These are phyloP conservation scores for Zaprionus bogoriensis DNA, from an alignment of 2,888 invertebrate species.

Conservation along the genomic window DNA sequence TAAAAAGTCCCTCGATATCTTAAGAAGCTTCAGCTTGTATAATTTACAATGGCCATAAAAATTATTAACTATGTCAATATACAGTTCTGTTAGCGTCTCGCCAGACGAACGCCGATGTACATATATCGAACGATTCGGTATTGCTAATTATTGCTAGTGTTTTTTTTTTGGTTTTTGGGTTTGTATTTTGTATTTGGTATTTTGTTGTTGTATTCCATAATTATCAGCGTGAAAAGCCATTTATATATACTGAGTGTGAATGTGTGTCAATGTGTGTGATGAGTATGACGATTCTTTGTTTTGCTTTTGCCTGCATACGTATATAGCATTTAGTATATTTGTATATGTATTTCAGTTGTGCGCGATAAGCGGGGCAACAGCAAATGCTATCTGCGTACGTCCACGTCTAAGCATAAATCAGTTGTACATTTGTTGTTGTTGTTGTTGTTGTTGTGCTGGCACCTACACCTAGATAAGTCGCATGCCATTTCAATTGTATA, in stretches of 20 bases:
- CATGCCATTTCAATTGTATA: constrained; percentile 19
- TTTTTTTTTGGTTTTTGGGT: constrained; percentile 9
- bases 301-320: constrained; percentile 49
- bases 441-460: background rate
- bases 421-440: constrained; percentile 11
- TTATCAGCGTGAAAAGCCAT: constrained; percentile 41
- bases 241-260: background rate
- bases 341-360: constrained; percentile 20
- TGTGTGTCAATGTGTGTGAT: constrained; percentile 22
- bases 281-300: constrained; percentile 53
- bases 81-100: constrained; percentile 3
- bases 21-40: background rate
- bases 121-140: constrained; percentile 21
- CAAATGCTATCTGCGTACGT: constrained; percentile 36
- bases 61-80: constrained; percentile 6
- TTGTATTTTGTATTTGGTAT: background rate
- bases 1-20: background rate
- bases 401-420: constrained; percentile 53
- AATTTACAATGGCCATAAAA: constrained; percentile 6
- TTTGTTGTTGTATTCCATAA: constrained; percentile 10
- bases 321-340: constrained; percentile 4
- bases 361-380: constrained; percentile 32
- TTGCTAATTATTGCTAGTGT: constrained; percentile 32
- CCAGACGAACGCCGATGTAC: constrained; percentile 15
- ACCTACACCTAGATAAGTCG: constrained; percentile 35